Conservation (phyloP, 1,140 invertebrate genomes). For the Drosophila tristis region DNA sequence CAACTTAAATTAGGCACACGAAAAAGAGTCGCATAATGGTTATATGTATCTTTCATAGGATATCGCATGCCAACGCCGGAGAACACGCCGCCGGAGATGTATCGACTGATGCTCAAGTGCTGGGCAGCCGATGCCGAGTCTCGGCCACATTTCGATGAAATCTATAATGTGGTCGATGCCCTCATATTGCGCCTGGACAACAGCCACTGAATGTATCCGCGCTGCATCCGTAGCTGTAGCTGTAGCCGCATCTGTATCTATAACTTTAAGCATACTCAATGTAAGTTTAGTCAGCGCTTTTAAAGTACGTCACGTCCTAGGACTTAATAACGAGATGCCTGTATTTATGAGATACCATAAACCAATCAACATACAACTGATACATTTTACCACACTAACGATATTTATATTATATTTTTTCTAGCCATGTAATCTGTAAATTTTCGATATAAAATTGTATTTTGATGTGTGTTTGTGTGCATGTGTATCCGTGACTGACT, state of each 20-base stretch:
- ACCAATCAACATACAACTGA: constrained; percentile 12
- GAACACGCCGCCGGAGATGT: constrained; percentile 94
- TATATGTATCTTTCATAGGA: constrained; percentile 85
- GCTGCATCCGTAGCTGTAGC: background rate
- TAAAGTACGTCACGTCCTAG: constrained; percentile 65
- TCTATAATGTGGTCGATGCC: constrained; percentile 86
- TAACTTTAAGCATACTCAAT: constrained; percentile 51
- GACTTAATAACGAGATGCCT: constrained; percentile 70
- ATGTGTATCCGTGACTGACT: constrained; percentile 38
- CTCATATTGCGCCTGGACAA: constrained; percentile 79
- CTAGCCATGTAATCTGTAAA: constrained; percentile 67
- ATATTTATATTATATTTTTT: constrained; percentile 68
- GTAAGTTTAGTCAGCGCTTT: constrained; percentile 67
- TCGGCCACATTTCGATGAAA: constrained; percentile 95
- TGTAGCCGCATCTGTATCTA: constrained; percentile 22
- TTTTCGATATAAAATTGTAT: constrained; percentile 35
- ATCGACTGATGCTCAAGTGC: constrained; percentile 95
- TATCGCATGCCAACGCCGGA: constrained; percentile 97
- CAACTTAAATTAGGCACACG: background rate
- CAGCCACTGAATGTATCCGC: constrained; percentile 58
- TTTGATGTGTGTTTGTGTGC: constrained; percentile 30
- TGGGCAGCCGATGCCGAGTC: constrained; percentile 97
- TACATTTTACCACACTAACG: constrained; percentile 59
- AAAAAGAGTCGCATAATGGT: background rate
- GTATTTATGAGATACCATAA: constrained; percentile 73